Evolutionary conservation across 1,140 invertebrate genomes (phyloP).

Genomic region (Patella vulgata): DNA sequence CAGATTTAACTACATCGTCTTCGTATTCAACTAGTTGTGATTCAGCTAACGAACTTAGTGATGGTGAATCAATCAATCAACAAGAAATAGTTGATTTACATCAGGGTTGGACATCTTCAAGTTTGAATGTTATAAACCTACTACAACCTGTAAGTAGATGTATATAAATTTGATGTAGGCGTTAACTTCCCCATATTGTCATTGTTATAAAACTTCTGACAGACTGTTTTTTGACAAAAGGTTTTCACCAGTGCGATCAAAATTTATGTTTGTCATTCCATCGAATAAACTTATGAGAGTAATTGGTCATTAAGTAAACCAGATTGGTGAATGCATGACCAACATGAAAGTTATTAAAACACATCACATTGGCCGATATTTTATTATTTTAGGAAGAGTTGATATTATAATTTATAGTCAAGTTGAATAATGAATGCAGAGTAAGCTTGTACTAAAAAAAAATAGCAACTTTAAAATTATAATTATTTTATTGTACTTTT

Average conservation of each 20-base stretch:
- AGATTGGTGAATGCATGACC: not conserved
- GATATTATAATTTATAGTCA: too few species aligned
- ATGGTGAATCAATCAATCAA: slow-evolving; percentile 15
- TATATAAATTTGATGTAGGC: too few species aligned
- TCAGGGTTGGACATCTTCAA: slow-evolving; percentile 29
- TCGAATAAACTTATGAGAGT: not conserved
- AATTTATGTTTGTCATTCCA: not conserved
- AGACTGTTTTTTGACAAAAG: not conserved
- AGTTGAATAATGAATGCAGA: too few species aligned
- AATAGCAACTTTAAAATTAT: too few species aligned
- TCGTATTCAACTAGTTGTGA: slow-evolving; percentile 47
- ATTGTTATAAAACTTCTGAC: too few species aligned
- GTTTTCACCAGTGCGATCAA: not conserved
- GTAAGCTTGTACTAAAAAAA: too few species aligned
- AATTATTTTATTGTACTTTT: too few species aligned
- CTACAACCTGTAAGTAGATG: slow-evolving; percentile 57
- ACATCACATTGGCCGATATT: too few species aligned
- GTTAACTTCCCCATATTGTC: not conserved
- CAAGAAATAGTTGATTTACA: not conserved
- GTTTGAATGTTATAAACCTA: slow-evolving; percentile 55
- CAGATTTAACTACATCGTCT: slow-evolving; percentile 56
- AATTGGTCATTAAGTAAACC: not conserved
- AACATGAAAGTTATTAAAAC: too few species aligned
- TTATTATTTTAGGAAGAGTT: too few species aligned
- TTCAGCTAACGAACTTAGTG: slow-evolving; percentile 44